phyloP scores from a whole-genome alignment of 2,797 vertebrate species.

The Danio aesculapii region DNA sequence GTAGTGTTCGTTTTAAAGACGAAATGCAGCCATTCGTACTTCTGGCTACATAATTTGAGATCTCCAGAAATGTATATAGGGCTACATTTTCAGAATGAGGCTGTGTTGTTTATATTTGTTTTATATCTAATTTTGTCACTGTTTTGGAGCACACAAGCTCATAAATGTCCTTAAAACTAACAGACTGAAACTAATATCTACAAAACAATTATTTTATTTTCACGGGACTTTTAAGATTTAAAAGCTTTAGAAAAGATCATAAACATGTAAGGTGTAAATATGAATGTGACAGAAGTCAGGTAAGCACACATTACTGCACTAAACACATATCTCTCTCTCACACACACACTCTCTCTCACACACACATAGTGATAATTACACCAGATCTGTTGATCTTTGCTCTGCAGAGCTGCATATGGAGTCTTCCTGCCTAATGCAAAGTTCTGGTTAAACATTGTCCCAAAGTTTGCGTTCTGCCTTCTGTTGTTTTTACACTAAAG shows the following conservation, averaged over 20 bases:
- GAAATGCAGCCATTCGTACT: too few relatives aligned
- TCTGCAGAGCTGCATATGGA: constrained; percentile 77
- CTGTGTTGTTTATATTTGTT: too few relatives aligned
- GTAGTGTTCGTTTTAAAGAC: too few relatives aligned
- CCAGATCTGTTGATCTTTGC: constrained; percentile 75
- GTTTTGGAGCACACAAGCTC: too few relatives aligned
- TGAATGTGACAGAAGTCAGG: background rate
- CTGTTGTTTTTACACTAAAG: constrained; percentile 99
- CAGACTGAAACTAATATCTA: too few relatives aligned
- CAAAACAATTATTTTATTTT: too few relatives aligned
- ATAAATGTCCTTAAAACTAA: too few relatives aligned
- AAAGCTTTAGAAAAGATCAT: constrained; percentile 2
- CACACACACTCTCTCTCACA: background rate
- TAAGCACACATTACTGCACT: constrained; percentile 43
- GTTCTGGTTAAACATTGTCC: constrained; percentile 99
- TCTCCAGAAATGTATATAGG: too few relatives aligned
- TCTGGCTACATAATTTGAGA: too few relatives aligned
- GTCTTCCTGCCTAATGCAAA: constrained; percentile 86
- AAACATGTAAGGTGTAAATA: constrained; percentile 39
- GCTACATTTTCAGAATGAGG: too few relatives aligned
- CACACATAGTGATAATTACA: constrained; percentile 47
- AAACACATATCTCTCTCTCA: constrained; percentile 10
- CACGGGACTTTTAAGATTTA: background rate
- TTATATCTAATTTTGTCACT: too few relatives aligned
- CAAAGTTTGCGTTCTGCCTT: constrained; percentile 93